Evolutionary conservation across 2,113 vertebrate species (phyloP), one percentile per base, ranked within the genome.

Genomic region (Rhadina sibilatrix): DNA sequence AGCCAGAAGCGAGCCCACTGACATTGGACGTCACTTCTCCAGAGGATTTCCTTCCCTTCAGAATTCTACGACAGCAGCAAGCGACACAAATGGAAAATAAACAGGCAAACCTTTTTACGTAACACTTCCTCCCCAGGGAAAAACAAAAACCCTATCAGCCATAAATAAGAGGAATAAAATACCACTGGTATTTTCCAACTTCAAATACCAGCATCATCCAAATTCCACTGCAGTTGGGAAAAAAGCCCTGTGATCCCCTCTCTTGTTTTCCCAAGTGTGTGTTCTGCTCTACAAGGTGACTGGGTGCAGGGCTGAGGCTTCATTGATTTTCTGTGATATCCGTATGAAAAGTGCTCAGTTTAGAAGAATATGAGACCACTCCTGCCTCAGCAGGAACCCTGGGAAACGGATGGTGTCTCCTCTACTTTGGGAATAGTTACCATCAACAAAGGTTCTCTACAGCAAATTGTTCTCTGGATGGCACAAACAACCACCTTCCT

Each of bases 21-120:
- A 76, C 38, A 65, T 5, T 14, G 3, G 69, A 78, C 27, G 9
- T 96, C 92, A 93, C 59, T 81, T 50, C 69, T 90, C 70, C 31
- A 11, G 47, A 84, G 68, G 47, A 93, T 85, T 96, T 97, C 96
- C 96, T 96, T 96, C 76, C 88, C 56, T 89, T 82, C 35, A 50
- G 42, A 82, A n/a, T 91, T 87, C 90, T 68, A 70, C 0, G 9
- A 91, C 59, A 85, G 61, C 81, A 89, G 56, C 56, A 71, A 88
- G 60, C 0, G 1, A 87, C 31, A 52, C 14, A 87, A 94, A 83
- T 57, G 80, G 53, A 93, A 95, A 93, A 90, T 17, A 78, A 90
- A 75, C 38, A 89, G 69, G 18, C 56, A 89, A 90, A 68, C 37
- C n/a, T 54, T 81, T 93, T 87, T 53, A 88, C 4, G 2, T 60